Percentiles rank a stretch among this genome's conserved stretches.
Conservation (phyloP, 2,113 vertebrate genomes). For the Onychostoma macrolepis region DNA sequence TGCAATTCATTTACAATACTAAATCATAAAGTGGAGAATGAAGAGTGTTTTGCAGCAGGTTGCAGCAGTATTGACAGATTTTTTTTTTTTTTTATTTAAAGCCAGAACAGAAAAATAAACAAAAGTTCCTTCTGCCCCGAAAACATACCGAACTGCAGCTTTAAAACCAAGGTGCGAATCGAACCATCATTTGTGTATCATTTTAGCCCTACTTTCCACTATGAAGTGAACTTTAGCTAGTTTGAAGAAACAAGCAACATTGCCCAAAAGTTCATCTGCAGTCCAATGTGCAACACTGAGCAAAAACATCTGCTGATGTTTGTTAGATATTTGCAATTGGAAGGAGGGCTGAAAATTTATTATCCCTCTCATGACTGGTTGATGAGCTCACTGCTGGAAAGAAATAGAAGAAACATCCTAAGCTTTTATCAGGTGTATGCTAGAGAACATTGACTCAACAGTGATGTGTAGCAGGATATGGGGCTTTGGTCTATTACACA, state of each 20-base stretch:
- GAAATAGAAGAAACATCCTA: neutral
- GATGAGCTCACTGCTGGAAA: conserved; percentile 37
- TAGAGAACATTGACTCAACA: neutral
- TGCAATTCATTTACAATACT: too few species aligned
- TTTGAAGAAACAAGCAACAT: neutral
- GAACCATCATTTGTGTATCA: neutral
- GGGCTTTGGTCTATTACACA: conserved; percentile 23
- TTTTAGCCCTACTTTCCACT: neutral
- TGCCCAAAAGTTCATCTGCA: neutral
- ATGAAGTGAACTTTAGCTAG: neutral
- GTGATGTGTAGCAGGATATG: neutral
- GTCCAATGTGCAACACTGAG: neutral
- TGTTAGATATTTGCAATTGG: neutral
- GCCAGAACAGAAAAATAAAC: too few species aligned
- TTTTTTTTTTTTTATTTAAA: too few species aligned
- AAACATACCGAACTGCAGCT: too few species aligned
- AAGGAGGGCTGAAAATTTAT: neutral
- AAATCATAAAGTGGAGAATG: too few species aligned
- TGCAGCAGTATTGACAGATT: too few species aligned
- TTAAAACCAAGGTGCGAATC: neutral
- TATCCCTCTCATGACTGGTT: conserved; percentile 4
- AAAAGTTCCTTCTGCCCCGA: too few species aligned
- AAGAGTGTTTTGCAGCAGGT: too few species aligned
- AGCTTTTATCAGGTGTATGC: conserved; percentile 11
- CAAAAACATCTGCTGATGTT: conserved; percentile 11